Conservation (phyloP, 53 echinoderm and acorn worm species). For the Pentamera pediparva region DNA sequence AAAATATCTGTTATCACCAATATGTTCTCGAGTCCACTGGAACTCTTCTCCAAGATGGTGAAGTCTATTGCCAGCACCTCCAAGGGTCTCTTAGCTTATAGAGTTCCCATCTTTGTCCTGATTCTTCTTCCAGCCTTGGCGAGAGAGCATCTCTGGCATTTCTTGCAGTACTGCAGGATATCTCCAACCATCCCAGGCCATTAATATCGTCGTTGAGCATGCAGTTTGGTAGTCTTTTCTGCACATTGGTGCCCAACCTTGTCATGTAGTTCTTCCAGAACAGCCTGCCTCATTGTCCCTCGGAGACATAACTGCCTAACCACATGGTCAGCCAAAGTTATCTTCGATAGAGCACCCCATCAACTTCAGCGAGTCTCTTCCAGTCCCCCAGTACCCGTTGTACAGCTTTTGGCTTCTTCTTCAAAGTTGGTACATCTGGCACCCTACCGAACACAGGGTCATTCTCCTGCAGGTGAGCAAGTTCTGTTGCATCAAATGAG, state of each 20-base stretch:
- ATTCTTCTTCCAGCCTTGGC: conserved; percentile 50
- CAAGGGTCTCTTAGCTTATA: conserved; percentile 40
- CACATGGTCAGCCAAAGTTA: conserved; percentile 1
- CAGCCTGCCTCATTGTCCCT: conserved; percentile 10
- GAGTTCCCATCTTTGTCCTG: conserved; percentile 21
- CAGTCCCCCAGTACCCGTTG: background rate
- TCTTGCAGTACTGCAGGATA: conserved; percentile 31
- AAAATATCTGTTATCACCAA: conserved; percentile 59
- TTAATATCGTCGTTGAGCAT: conserved; percentile 25
- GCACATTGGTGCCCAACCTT: conserved; percentile 45
- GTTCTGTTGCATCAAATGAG: background rate
- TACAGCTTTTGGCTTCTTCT: conserved; percentile 8
- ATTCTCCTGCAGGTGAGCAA: conserved; percentile 13
- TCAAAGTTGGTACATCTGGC: conserved; percentile 1
- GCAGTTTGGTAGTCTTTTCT: conserved; percentile 39
- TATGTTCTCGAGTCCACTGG: conserved; percentile 46
- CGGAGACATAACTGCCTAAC: conserved; percentile 48
- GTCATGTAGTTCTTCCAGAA: conserved; percentile 49
- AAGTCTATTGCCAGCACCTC: conserved; percentile 59
- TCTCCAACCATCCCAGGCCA: conserved; percentile 52
- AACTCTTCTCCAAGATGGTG: conserved; percentile 42
- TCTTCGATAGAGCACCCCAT: conserved; percentile 35
- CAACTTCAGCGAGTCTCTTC: conserved; percentile 17
- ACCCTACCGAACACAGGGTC: conserved; percentile 18
- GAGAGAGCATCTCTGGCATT: conserved; percentile 42